Evolutionary conservation across 2,113 vertebrate species (phyloP).

Genomic region (Hippopotamus amphibius): DNA sequence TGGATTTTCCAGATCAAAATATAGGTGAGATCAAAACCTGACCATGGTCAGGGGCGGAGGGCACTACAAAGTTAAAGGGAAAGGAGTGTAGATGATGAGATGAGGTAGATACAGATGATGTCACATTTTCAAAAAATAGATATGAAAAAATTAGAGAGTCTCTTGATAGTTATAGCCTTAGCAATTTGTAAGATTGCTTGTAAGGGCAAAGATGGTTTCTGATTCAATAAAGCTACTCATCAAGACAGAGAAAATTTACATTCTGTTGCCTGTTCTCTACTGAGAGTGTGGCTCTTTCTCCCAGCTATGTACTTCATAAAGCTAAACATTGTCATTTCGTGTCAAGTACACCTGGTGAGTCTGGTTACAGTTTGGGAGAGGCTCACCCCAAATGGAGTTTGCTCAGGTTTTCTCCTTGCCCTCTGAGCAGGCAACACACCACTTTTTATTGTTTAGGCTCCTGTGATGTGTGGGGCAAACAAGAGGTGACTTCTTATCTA

Average conservation of each 20-base stretch:
- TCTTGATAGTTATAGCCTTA: neutral
- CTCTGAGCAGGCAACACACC: conserved; percentile 59
- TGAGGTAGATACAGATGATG: neutral
- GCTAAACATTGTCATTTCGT: neutral
- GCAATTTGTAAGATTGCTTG: neutral
- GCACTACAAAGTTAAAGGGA: neutral
- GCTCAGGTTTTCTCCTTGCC: conserved; percentile 54
- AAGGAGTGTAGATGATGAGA: neutral
- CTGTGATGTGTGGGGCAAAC: conserved; percentile 79
- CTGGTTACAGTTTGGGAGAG: conserved; percentile 27
- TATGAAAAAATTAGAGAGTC: neutral
- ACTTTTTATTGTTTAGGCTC: conserved; percentile 81
- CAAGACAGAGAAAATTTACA: neutral
- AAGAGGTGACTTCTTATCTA: conserved; percentile 86
- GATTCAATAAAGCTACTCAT: neutral
- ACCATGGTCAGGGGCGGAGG: rapidly evolving
- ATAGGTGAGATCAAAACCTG: neutral
- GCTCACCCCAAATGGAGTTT: conserved; percentile 51
- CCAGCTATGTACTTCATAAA: neutral
- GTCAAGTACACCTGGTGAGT: conserved; percentile 56
- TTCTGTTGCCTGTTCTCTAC: neutral
- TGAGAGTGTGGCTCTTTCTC: neutral
- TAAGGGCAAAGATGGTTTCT: neutral
- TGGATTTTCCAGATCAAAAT: neutral
- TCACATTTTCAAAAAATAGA: neutral